Base-by-base conservation (phyloP, 2,113 vertebrate species). In the Macaca mulatta region DNA sequence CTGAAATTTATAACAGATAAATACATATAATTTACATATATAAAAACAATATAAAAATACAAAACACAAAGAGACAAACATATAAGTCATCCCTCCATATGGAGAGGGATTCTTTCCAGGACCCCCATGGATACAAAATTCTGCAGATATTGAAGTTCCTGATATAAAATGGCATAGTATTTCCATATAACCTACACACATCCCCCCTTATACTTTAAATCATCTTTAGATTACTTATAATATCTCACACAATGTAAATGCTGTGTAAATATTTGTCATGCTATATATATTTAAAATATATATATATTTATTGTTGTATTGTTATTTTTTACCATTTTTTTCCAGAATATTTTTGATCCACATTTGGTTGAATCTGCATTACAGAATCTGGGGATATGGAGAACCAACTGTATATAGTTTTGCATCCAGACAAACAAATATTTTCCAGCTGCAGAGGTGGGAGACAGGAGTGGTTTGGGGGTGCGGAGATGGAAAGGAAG, bases 1-100 rank as follows among this genome's bases (percentile, higher is more conserved):
- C 17, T 40, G n/a, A 97, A 96, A 90, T 82, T 86, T 77, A 70
- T 52, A 83, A 55, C 83, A 57, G 17, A 45, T 77, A 88, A 69
- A 64, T 57, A 57, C 55, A 59, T 9, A 27, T 40, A 82, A 27
- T 40, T 55, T 64, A 55, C 45, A 18, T 23, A 18, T n/a, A 35
- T 79, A 79, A 79, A 45, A 50, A n/a, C 35, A 81, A 35, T 32
- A 45, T 77, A 74, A 5, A 57, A 67, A 35, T 23, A 48, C 57
- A 55, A 57, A 70, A 25, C 43, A 32, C 18, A 78, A 83, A 89
- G 25, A 85, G 50, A 38, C 6, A 52, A 84, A 70, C 40, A 59
- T 74, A n/a, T 69, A 40, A 40, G 75, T 78, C 14, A 5, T 78
- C 75, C 27, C 43, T 78, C 8, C 27, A 45, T 48, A 78, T 45